Percentiles rank a stretch among this genome's conserved stretches.
Conservation (phyloP, 2,113 vertebrate genomes). For the Microtus pennsylvanicus region DNA sequence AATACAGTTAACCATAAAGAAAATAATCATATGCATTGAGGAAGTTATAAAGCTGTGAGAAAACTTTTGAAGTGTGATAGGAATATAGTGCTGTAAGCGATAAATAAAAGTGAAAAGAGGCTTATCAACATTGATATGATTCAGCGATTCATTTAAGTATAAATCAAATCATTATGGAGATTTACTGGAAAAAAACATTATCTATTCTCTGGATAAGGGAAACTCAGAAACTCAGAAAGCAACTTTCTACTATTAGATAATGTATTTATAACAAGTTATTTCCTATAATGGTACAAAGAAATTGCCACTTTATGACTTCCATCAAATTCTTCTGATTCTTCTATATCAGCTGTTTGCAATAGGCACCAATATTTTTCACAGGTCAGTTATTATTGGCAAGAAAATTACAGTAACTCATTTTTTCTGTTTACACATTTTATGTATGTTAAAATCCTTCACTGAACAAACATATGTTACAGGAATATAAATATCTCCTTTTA, state of each 20-base stretch:
- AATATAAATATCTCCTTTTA: not conserved
- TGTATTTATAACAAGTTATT: not conserved
- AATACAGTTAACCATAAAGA: not conserved
- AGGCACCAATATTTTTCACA: not conserved
- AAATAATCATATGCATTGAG: not conserved
- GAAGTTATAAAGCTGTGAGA: not conserved
- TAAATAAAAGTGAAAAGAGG: not conserved
- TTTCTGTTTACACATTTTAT: not conserved
- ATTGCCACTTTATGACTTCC: not conserved
- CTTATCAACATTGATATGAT: not conserved
- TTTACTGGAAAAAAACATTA: not conserved
- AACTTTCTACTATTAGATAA: not conserved
- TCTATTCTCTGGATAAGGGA: not conserved
- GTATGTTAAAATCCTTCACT: not conserved
- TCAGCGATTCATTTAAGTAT: not conserved
- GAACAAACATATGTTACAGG: not conserved
- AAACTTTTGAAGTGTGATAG: not conserved
- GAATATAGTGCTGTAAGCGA: not conserved
- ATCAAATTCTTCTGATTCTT: slow-evolving; percentile 8
- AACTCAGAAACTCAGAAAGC: not conserved
- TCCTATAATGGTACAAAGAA: not conserved
- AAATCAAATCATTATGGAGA: not conserved
- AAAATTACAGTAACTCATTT: not conserved
- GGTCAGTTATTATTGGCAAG: not conserved
- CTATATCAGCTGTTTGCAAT: not conserved